These are phyloP conservation scores for Tenebrosternarchus preto DNA, from an alignment of 2,113 vertebrate species.

Conservation along the genomic window DNA sequence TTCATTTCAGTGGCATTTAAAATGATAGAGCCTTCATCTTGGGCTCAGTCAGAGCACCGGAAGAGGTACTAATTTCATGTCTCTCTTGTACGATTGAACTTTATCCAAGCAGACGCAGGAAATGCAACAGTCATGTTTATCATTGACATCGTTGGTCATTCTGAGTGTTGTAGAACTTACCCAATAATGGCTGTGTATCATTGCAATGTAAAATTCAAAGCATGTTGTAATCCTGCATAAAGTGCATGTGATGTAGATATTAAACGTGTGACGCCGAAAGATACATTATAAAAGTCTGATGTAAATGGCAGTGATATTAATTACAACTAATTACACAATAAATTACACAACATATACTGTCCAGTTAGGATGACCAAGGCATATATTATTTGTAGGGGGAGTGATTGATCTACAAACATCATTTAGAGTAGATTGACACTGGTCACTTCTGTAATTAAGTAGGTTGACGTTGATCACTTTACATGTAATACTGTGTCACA, in stretches of 20 bases:
- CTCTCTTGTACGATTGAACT: slow-evolving; percentile 65
- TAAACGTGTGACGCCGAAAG: slow-evolving; percentile 10
- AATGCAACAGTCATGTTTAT: slow-evolving; percentile 53
- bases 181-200: slow-evolving; percentile 1
- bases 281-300: slow-evolving; percentile 47
- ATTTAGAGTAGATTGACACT: no score
- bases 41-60: slow-evolving; percentile 50
- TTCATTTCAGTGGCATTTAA: slow-evolving; percentile 68
- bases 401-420: no score
- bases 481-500: neutral
- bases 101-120: slow-evolving; percentile 61
- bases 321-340: no score
- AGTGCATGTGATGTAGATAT: neutral
- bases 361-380: neutral
- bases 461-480: no score
- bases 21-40: slow-evolving; percentile 61
- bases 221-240: neutral
- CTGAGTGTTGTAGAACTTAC: no score
- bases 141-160: slow-evolving; percentile 57
- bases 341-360: no score
- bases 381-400: neutral
- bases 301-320: neutral
- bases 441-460: no score
- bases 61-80: slow-evolving; percentile 53
- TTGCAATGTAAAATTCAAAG: slow-evolving; percentile 28